These are phyloP conservation scores for Chrysopilus asiliformis DNA, from an alignment of 2,888 invertebrate species.

Conservation along the genomic window DNA sequence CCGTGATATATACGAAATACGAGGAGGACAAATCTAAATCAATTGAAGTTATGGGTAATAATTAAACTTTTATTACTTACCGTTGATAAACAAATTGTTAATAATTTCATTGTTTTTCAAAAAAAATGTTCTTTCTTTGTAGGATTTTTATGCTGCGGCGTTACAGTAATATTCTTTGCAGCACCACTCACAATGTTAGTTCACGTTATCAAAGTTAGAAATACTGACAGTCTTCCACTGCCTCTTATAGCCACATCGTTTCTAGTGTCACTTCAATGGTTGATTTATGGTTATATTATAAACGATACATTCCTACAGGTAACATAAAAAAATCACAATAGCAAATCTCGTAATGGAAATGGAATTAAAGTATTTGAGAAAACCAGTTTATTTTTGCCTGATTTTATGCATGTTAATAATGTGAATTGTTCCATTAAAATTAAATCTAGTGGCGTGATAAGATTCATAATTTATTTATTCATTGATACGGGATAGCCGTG, in stretches of 20 bases:
- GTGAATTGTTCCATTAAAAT: too few relatives aligned
- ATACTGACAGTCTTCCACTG: conserved; percentile 67
- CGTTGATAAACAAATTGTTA: too few relatives aligned
- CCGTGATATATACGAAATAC: conserved; percentile 40
- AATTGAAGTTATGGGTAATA: conserved; percentile 47
- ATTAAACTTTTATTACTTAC: too few relatives aligned
- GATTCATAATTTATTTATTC: too few relatives aligned
- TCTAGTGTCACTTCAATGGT: conserved; percentile 64
- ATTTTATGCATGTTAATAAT: background rate
- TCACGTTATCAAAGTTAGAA: conserved; percentile 59
- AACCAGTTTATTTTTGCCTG: background rate
- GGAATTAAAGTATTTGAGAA: too few relatives aligned
- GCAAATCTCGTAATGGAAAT: too few relatives aligned
- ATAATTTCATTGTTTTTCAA: too few relatives aligned
- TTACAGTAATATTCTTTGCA: conserved; percentile 61
- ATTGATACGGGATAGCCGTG: too few relatives aligned
- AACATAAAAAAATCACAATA: too few relatives aligned
- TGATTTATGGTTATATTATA: conserved; percentile 58
- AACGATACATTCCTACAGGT: conserved; percentile 62
- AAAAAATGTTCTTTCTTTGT: too few relatives aligned
- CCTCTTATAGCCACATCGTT: conserved; percentile 67
- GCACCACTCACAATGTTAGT: conserved; percentile 60
- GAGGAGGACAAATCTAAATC: conserved; percentile 40
- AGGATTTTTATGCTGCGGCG: conserved; percentile 46
- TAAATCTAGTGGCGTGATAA: too few relatives aligned